Conservation (phyloP, 2,113 vertebrate species). For the Platysternon megacephalum region DNA sequence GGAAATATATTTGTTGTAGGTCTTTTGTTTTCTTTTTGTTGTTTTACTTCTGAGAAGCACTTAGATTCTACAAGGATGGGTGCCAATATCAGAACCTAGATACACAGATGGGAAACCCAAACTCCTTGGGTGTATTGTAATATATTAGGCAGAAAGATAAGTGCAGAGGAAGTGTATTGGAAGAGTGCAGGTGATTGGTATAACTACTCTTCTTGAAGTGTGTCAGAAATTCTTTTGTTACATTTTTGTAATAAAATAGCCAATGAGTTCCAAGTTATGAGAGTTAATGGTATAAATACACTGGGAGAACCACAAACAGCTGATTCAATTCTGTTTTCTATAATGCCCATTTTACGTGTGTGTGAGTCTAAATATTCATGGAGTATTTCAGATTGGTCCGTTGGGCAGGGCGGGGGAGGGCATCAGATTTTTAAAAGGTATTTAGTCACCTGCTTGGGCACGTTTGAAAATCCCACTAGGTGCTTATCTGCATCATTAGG, state of each 20-base stretch:
- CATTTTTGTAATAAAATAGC: neutral
- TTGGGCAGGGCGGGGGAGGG: neutral
- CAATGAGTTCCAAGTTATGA: neutral
- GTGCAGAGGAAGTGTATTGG: neutral
- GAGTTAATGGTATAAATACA: neutral
- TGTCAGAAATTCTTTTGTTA: neutral
- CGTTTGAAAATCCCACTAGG: neutral
- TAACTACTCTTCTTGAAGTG: neutral
- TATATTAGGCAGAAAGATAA: neutral
- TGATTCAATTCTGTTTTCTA: neutral
- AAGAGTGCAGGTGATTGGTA: neutral
- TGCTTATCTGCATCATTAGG: too few species aligned
- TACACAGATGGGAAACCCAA: neutral
- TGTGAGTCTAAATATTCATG: neutral
- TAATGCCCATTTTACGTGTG: neutral
- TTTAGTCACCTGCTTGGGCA: neutral
- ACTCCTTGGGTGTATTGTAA: neutral
- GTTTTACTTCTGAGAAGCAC: neutral
- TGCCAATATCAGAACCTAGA: neutral
- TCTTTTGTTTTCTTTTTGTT: neutral
- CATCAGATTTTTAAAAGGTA: neutral
- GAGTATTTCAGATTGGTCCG: neutral
- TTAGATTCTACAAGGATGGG: neutral
- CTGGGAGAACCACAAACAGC: neutral
- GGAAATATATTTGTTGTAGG: neutral